phyloP scores from a whole-genome alignment of 1,140 invertebrate species.

The Lycorma delicatula region DNA sequence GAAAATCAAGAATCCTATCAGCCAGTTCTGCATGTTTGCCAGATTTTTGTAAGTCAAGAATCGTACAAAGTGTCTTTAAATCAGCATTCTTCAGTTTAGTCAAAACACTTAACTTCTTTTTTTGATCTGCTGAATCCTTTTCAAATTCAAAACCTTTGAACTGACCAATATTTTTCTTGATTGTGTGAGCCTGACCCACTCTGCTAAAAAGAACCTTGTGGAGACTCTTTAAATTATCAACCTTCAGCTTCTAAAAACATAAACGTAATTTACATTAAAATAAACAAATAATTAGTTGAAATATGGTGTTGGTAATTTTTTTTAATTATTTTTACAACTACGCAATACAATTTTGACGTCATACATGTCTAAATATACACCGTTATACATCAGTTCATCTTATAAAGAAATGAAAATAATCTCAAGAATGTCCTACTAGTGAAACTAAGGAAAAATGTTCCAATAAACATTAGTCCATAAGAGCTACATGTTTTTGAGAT shows the following conservation, averaged over 20 bases:
- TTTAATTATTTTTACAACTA: too few species aligned
- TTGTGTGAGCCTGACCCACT: background rate
- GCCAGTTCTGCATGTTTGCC: background rate
- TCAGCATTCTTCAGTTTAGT: background rate
- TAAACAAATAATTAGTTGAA: too few species aligned
- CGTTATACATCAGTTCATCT: too few species aligned
- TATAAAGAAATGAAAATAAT: too few species aligned
- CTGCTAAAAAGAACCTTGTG: background rate
- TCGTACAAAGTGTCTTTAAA: background rate
- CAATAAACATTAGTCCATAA: too few species aligned
- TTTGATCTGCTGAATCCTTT: background rate
- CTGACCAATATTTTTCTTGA: background rate
- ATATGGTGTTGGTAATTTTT: too few species aligned
- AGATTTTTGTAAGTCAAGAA: background rate
- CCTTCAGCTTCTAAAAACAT: background rate
- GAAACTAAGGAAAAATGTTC: too few species aligned
- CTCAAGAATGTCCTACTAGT: too few species aligned
- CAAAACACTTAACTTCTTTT: background rate
- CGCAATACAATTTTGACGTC: too few species aligned
- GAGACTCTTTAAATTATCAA: background rate
- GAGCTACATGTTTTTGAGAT: too few species aligned
- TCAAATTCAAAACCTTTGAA: background rate
- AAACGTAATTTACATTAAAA: too few species aligned
- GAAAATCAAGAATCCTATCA: background rate
- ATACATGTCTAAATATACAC: too few species aligned